These are phyloP conservation scores for Caradrina kadenii DNA, from an alignment of 2,888 invertebrate species.

Conservation along the genomic window DNA sequence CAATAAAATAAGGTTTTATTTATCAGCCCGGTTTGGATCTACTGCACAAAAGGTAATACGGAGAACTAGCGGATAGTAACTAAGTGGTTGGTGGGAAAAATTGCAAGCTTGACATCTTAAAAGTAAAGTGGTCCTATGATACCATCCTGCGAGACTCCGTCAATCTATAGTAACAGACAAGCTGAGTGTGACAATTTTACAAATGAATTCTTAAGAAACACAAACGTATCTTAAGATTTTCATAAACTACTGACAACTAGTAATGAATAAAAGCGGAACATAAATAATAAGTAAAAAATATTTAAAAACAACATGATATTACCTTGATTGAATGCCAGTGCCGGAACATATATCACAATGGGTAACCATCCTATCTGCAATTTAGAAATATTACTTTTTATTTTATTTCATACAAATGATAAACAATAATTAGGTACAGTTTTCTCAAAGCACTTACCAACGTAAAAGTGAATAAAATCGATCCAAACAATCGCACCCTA, in stretches of 20 bases:
- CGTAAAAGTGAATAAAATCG: constrained; percentile 92
- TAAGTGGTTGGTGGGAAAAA: no score
- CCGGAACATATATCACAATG: constrained; percentile 94
- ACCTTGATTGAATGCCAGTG: constrained; percentile 95
- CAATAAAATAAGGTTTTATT: no score
- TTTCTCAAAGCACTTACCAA: constrained; percentile 89
- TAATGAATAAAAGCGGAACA: neutral
- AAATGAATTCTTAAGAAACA: neutral
- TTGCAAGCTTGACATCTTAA: neutral
- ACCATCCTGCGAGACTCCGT: constrained; percentile 13
- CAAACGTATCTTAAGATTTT: neutral
- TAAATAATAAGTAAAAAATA: neutral
- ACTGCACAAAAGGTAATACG: no score
- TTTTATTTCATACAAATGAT: neutral
- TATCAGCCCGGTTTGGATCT: no score
- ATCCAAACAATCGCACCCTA: constrained; percentile 93
- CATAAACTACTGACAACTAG: neutral
- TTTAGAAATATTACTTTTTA: constrained; percentile 1
- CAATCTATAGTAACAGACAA: neutral
- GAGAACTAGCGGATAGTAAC: neutral
- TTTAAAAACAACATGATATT: constrained; percentile 52
- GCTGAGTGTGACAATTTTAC: neutral
- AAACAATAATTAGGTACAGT: neutral
- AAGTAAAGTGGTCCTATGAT: neutral
- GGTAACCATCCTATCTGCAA: constrained; percentile 94